A percentile compares a stretch with the other conserved stretches of the same genome.
Evolutionary conservation across 2,797 vertebrate genomes (phyloP).

Genomic region (Chiroxiphia lanceolata): DNA sequence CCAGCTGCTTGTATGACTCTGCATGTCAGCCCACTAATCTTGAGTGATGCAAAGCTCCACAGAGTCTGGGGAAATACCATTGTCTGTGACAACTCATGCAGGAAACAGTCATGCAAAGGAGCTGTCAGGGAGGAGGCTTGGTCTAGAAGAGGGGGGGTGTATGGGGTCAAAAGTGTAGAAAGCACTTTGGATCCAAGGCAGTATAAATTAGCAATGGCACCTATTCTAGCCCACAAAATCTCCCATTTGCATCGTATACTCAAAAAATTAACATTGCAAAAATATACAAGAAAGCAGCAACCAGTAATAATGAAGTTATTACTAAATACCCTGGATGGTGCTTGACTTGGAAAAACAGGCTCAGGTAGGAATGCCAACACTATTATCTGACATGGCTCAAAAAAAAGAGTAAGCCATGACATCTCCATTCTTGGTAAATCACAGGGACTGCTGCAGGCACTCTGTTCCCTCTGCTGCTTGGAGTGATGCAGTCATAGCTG

Average conservation of each 20-base stretch:
- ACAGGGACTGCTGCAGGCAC: background rate
- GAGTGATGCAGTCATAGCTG: background rate
- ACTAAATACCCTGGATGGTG: background rate
- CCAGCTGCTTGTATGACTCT: slow-evolving; percentile 26
- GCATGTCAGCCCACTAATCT: slow-evolving; percentile 28
- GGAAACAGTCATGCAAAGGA: slow-evolving; percentile 47
- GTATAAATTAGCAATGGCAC: slow-evolving; percentile 13
- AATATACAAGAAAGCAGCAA: slow-evolving; percentile 22
- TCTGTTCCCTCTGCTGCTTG: background rate
- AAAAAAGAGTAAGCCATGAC: background rate
- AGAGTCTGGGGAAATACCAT: slow-evolving; percentile 40
- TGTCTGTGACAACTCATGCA: slow-evolving; percentile 62
- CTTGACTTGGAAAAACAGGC: slow-evolving; percentile 7
- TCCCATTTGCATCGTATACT: background rate
- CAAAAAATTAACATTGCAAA: slow-evolving; percentile 22
- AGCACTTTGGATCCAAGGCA: background rate
- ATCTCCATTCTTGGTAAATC: slow-evolving; percentile 22
- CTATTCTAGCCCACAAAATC: background rate
- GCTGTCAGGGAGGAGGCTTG: slow-evolving; percentile 23
- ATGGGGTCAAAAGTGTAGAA: slow-evolving; percentile 42
- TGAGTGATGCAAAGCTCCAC: slow-evolving; percentile 11
- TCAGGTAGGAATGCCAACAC: slow-evolving; percentile 34
- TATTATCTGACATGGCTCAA: background rate
- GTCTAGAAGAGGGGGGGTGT: background rate
- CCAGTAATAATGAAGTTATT: slow-evolving; percentile 14